These are phyloP conservation scores for Cephalopterus ornatus DNA, from an alignment of 2,113 vertebrate species.

Conservation along the genomic window DNA sequence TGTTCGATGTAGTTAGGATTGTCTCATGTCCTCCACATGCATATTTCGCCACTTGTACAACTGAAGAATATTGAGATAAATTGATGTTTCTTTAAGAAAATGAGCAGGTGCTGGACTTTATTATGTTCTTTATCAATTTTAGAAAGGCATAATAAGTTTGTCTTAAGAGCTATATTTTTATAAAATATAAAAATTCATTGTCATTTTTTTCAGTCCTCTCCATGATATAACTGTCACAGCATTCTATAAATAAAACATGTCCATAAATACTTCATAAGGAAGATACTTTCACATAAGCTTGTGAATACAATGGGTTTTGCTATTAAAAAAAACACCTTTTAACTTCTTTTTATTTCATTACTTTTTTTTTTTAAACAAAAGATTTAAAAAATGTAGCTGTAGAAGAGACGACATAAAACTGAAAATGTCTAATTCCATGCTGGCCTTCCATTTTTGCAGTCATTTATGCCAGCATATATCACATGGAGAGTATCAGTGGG, in stretches of 20 bases:
- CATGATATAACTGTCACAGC: not conserved
- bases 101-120: constrained; percentile 21
- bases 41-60: constrained; percentile 1
- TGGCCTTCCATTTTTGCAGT: not conserved
- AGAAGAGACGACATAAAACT: not conserved
- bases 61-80: constrained; percentile 28
- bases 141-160: not conserved
- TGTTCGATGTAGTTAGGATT: constrained; percentile 20
- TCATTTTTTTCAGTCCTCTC: constrained; percentile 11
- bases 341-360: not conserved
- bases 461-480: not conserved
- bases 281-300: constrained; percentile 19
- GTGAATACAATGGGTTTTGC: not conserved
- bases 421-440: not conserved
- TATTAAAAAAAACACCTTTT: not conserved
- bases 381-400: not conserved
- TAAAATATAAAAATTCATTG: not conserved
- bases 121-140: constrained; percentile 35
- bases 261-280: constrained; percentile 68
- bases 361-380: not conserved
- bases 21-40: not conserved
- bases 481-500: not conserved
- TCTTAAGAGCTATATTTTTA: not conserved
- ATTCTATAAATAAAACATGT: constrained; percentile 67
- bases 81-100: constrained; percentile 45